Conservation (phyloP, 2,797 vertebrate species). For the Oreochromis grahami region DNA sequence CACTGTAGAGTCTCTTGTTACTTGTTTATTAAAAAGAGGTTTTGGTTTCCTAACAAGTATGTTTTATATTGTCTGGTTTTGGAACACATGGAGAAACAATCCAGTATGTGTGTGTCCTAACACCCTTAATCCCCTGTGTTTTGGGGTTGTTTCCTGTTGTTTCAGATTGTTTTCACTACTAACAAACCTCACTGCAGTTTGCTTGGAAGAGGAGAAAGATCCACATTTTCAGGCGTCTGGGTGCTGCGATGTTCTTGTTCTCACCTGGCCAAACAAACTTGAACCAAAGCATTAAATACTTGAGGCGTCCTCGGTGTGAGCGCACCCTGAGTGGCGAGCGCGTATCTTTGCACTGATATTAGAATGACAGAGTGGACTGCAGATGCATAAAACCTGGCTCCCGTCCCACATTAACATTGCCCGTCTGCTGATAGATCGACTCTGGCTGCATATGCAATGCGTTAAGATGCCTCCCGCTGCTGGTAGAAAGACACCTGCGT, state of each 20-base stretch:
- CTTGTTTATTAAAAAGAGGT: not conserved
- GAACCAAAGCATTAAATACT: not conserved
- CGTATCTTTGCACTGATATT: slow-evolving; percentile 1
- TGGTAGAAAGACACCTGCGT: slow-evolving; percentile 55
- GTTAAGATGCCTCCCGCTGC: slow-evolving; percentile 40
- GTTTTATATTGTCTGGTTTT: not conserved
- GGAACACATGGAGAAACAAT: not conserved
- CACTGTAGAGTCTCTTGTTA: not conserved
- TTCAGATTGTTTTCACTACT: slow-evolving; percentile 40
- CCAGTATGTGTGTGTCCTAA: slow-evolving; percentile 15
- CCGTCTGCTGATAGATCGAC: slow-evolving; percentile 53
- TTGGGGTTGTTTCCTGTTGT: slow-evolving; percentile 39
- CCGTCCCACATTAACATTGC: slow-evolving; percentile 36
- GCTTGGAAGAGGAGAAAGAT: slow-evolving; percentile 15
- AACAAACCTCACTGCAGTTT: slow-evolving; percentile 32
- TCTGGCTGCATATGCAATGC: slow-evolving; percentile 44
- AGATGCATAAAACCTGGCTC: slow-evolving; percentile 47
- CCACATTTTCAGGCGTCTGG: slow-evolving; percentile 5
- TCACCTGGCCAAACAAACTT: slow-evolving; percentile 57
- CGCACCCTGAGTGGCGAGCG: not conserved
- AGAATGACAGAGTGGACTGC: slow-evolving; percentile 29
- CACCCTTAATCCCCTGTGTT: slow-evolving; percentile 5
- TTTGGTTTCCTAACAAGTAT: not conserved
- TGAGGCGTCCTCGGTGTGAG: not conserved
- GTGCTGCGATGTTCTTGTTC: not conserved